Conservation (phyloP, 2,113 vertebrate genomes). For the Siphamia tubifer region DNA sequence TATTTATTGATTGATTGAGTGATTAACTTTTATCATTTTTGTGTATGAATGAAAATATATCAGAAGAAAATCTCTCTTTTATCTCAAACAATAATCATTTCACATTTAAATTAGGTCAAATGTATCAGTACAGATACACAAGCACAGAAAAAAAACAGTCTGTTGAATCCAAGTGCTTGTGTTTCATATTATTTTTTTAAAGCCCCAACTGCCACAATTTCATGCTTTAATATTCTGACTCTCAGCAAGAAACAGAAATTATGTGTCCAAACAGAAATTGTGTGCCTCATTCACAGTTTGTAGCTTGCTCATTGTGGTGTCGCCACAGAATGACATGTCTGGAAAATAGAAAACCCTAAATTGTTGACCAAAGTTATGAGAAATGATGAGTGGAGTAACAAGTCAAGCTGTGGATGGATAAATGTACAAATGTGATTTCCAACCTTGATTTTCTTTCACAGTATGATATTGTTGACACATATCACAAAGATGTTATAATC, state of each 20-base stretch:
- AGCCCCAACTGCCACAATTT: neutral
- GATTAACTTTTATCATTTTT: no score
- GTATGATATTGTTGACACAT: no score
- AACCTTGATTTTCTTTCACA: neutral
- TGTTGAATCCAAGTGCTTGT: no score
- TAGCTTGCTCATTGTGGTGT: slow-evolving; percentile 27
- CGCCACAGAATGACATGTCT: slow-evolving; percentile 41
- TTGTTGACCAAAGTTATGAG: slow-evolving; percentile 21
- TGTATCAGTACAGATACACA: no score
- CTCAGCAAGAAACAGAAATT: neutral
- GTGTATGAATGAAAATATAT: no score
- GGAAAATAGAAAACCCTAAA: slow-evolving; percentile 29
- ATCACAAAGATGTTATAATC: no score
- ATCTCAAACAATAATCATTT: no score
- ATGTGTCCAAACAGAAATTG: slow-evolving; percentile 42
- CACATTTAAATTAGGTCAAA: no score
- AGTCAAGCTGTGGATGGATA: neutral
- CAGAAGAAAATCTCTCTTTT: no score
- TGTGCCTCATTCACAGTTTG: slow-evolving; percentile 46
- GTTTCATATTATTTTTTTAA: neutral
- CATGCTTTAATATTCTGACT: neutral
- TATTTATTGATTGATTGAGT: no score
- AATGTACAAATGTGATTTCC: no score
- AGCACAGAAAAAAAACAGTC: no score
- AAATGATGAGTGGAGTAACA: slow-evolving; percentile 14